Evolutionary conservation across 30 jellyfish, hydroid and myxozoan species (phyloP).

Genomic region (Turritopsis rubra): DNA sequence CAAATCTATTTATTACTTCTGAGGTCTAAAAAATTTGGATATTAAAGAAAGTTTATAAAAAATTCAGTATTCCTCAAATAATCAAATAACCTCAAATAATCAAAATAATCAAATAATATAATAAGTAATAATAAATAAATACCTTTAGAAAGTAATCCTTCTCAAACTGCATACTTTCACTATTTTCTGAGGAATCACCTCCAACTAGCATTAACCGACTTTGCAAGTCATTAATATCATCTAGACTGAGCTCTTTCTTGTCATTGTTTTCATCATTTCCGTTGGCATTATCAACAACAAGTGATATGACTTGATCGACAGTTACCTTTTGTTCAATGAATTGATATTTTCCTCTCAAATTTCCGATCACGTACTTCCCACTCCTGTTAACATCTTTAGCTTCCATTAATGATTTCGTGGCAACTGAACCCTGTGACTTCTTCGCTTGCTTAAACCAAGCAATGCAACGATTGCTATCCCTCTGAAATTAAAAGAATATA

Average conservation of each 20-base stretch:
- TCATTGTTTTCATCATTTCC: conserved; percentile 1
- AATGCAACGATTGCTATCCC: conserved; percentile 37
- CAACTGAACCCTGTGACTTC: conserved; percentile 62
- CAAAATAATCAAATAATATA: neutral
- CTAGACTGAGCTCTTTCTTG: neutral
- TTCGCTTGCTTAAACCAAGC: conserved; percentile 65
- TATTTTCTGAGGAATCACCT: conserved; percentile 23
- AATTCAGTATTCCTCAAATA: neutral
- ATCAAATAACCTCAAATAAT: neutral
- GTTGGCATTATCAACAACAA: neutral
- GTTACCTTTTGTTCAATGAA: conserved; percentile 7
- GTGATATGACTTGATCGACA: neutral
- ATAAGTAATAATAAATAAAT: neutral
- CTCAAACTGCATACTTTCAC: neutral
- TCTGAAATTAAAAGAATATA: conserved; percentile 13
- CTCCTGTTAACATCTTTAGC: conserved; percentile 53
- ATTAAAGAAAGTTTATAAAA: neutral
- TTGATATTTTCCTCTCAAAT: neutral
- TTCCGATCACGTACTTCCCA: conserved; percentile 48
- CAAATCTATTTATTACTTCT: conserved; percentile 39
- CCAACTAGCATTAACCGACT: conserved; percentile 56
- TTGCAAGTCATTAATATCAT: conserved; percentile 59
- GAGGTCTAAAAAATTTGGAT: conserved; percentile 17
- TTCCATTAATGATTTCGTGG: conserved; percentile 57
- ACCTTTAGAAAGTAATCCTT: conserved; percentile 60